phyloP scores from a whole-genome alignment of 1,140 invertebrate genomes.

The Rhopalosiphum padi region DNA sequence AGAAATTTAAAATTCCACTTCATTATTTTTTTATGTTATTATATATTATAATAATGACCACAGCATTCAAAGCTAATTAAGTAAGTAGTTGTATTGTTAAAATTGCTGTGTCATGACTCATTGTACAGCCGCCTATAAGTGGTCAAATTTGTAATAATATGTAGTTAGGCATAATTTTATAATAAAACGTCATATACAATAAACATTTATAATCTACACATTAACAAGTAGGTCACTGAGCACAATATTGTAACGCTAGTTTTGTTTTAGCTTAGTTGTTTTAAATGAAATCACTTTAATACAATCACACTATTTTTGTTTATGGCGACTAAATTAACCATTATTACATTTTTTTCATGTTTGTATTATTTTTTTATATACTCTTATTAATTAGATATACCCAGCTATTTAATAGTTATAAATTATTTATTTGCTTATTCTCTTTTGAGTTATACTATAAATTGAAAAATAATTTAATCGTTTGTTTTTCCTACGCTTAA shows the following conservation, averaged over 20 bases:
- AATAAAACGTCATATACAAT: not conserved
- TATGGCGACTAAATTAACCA: not conserved
- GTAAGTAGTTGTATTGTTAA: no score
- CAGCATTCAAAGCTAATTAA: no score
- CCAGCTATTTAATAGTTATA: no score
- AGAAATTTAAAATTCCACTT: no score
- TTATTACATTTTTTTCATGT: not conserved
- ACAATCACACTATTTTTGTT: not conserved
- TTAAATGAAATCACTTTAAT: not conserved
- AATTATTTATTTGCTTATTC: no score
- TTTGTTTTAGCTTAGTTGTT: not conserved
- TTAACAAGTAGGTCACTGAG: not conserved
- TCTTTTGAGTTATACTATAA: no score
- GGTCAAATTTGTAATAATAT: not conserved
- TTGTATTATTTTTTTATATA: no score
- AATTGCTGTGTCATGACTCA: not conserved
- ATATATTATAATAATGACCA: no score
- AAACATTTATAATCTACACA: not conserved
- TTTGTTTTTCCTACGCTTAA: no score
- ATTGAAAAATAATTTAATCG: no score
- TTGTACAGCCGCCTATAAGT: not conserved
- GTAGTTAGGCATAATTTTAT: not conserved
- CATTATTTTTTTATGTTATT: no score
- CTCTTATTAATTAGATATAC: no score
- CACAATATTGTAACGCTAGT: not conserved